Percentiles rank a stretch among this genome's conserved stretches.
Conservation (phyloP, 1,140 invertebrate genomes). For the Ostrea denselamellosa region DNA sequence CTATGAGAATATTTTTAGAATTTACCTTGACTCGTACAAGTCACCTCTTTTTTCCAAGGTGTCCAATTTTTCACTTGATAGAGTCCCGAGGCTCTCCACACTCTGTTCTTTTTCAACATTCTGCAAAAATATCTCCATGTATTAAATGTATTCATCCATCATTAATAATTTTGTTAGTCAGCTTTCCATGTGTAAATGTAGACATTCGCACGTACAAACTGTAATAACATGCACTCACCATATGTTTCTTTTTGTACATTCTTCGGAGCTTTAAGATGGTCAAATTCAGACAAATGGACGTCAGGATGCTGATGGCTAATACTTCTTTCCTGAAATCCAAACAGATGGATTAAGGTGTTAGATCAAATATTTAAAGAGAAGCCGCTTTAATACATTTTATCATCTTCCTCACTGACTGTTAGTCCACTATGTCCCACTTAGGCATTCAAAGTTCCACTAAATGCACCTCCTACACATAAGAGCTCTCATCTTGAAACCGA, state of each 20-base stretch:
- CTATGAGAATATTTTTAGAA: background rate
- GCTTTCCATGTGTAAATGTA: too few species aligned
- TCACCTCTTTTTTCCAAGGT: background rate
- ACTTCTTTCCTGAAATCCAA: conserved; percentile 86
- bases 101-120: background rate
- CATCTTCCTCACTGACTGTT: too few species aligned
- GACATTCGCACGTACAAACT: too few species aligned
- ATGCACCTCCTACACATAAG: too few species aligned
- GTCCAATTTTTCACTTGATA: background rate
- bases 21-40: conserved; percentile 7
- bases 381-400: too few species aligned
- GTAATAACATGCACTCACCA: background rate
- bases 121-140: background rate
- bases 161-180: too few species aligned
- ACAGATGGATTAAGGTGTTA: background rate
- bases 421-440: too few species aligned
- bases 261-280: conserved; percentile 73
- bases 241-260: conserved; percentile 32
- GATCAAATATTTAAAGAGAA: too few species aligned
- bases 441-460: too few species aligned
- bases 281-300: conserved; percentile 83
- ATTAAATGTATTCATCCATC: background rate
- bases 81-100: background rate
- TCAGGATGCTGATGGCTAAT: conserved; percentile 84
- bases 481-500: background rate